phyloP scores from a whole-genome alignment of 2,113 vertebrate genomes.

The Silurus asotus region DNA sequence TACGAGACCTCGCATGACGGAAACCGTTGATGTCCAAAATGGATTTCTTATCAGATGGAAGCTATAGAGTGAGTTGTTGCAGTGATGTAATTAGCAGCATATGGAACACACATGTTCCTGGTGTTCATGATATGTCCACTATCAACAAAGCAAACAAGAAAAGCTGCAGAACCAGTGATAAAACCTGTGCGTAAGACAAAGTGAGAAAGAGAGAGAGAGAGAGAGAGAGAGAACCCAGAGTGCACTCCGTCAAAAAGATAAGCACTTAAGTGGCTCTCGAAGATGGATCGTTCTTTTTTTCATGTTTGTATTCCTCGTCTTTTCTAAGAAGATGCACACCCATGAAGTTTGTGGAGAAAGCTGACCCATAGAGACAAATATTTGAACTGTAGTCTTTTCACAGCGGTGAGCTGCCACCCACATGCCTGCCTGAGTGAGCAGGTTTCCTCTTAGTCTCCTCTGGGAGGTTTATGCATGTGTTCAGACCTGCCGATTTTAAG shows the following conservation, averaged over 20 bases:
- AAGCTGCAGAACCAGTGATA: constrained; percentile 64
- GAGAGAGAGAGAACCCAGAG: constrained; percentile 56
- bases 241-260: constrained; percentile 69
- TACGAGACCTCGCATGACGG: constrained; percentile 69
- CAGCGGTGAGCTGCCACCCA: constrained; percentile 27
- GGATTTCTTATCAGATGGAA: constrained; percentile 75
- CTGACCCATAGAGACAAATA: constrained; percentile 61
- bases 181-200: constrained; percentile 46
- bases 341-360: constrained; percentile 64
- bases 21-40: constrained; percentile 74
- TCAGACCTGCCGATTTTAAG: not conserved
- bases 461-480: not conserved
- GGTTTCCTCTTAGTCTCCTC: constrained; percentile 6
- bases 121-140: constrained; percentile 70
- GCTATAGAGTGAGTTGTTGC: constrained; percentile 64
- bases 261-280: constrained; percentile 69
- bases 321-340: constrained; percentile 45
- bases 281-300: constrained; percentile 62
- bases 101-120: constrained; percentile 76
- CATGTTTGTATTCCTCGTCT: constrained; percentile 72
- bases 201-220: constrained; percentile 62
- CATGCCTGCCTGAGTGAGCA: constrained; percentile 1
- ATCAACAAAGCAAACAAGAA: constrained; percentile 76
- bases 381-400: constrained; percentile 62
- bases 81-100: constrained; percentile 77